These are phyloP conservation scores for Brachystomella parvula DNA, from an alignment of 1,140 invertebrate genomes.

Conservation along the genomic window DNA sequence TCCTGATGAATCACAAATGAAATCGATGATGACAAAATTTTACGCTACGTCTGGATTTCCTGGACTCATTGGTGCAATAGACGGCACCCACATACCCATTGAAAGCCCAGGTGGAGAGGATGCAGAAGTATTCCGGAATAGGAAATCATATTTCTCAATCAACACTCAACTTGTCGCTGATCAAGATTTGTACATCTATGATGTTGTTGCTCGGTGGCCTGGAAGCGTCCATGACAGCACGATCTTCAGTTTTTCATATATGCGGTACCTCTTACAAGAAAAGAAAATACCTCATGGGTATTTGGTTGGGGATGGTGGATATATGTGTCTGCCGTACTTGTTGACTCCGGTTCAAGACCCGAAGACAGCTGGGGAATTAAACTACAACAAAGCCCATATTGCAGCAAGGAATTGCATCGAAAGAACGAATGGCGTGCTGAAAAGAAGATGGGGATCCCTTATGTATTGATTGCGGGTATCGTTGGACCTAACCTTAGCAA, in stretches of 20 bases:
- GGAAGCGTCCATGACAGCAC: conserved; percentile 35
- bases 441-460: background rate
- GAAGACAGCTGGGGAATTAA: conserved; percentile 33
- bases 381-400: background rate
- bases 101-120: conserved; percentile 32
- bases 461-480: background rate
- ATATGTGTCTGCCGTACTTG: conserved; percentile 23
- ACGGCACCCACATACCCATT: conserved; percentile 38
- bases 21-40: too few relatives aligned
- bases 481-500: conserved; percentile 40
- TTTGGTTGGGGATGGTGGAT: conserved; percentile 22
- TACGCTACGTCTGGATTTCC: conserved; percentile 5
- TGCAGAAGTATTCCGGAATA: conserved; percentile 37
- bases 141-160: conserved; percentile 33
- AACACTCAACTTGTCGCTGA: conserved; percentile 35
- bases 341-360: conserved; percentile 28
- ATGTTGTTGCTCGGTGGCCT: conserved; percentile 32
- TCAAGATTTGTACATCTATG: conserved; percentile 20
- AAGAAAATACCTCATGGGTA: background rate
- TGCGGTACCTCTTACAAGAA: background rate
- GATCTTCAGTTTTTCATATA: conserved; percentile 6
- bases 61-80: conserved; percentile 35
- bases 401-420: conserved; percentile 4
- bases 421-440: background rate
- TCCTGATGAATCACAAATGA: too few relatives aligned